Evolutionary conservation across 92 coral and sea anemone genomes (phyloP), one percentile per base, ranked within the genome.

Genomic region (Epizoanthus rinbou): DNA sequence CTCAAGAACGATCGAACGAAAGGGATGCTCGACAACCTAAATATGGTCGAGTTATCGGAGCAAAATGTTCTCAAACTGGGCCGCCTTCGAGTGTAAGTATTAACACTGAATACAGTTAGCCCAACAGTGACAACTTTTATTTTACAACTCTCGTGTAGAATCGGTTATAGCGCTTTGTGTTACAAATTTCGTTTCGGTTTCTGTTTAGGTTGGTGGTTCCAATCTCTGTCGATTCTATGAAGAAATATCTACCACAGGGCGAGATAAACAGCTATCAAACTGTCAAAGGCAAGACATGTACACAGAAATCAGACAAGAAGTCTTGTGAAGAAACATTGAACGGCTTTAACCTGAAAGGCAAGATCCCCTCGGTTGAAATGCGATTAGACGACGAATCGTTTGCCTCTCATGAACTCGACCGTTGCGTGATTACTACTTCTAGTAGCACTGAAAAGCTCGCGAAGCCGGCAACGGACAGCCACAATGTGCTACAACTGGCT

Each of bases 171-270:
- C 73, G 50, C 47, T 67, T 67, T 33, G 73, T 31, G 8, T 3
- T 67, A 67, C 73, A 67, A 13, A 50, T 45, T 71, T 45, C 35
- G 7, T 71, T 71, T 71, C 58, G 76, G 28, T 71, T 21, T 45
- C 57, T 41, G 16, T 71, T 71, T 71, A 71, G 76, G 76, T 47
- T 71, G 57, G 76, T 71, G 13, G 76, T 71, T 45, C 76, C 76
- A 6, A 71, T 71, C 19, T 71, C 76, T 25, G 58, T 71, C 76
- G 76, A 45, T 41, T 41, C 58, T 22, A 23, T 71, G 23, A 47
- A 71, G 50, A 71, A 45, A 39, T 71, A 71, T 71, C 56, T 71
- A 41, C 57, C 58, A 31, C 22, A 45, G 8, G 43, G 57, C 76
- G 57, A 71, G 31, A 41, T 24, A 19, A 71, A 41, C 58, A 15